Evolutionary conservation across 2,113 vertebrate species (phyloP).

Genomic region (Tringa solitaria): DNA sequence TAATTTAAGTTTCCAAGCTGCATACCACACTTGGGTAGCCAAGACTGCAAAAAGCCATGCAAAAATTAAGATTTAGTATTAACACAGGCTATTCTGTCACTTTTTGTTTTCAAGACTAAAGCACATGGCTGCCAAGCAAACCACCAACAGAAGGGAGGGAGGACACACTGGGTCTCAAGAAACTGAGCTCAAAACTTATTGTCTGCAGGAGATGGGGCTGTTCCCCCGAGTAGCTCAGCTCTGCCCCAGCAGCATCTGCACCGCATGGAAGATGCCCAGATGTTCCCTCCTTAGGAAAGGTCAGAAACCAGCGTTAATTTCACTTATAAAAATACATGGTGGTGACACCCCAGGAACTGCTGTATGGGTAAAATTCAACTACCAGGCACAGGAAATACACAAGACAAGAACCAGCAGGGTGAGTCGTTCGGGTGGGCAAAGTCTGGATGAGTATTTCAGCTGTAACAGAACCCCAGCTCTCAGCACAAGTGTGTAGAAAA

Average conservation of each 20-base stretch:
- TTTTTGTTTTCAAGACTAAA: neutral
- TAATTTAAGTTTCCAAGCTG: neutral
- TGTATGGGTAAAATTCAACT: neutral
- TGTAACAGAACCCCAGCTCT: neutral
- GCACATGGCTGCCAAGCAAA: neutral
- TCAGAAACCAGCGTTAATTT: neutral
- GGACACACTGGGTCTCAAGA: neutral
- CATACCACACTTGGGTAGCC: neutral
- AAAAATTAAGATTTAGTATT: neutral
- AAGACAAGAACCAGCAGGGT: neutral
- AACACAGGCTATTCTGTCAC: neutral
- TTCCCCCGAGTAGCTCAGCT: neutral
- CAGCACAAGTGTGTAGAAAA: neutral
- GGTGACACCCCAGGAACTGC: neutral
- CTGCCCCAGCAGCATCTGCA: neutral
- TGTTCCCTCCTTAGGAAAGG: neutral
- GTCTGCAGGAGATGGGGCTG: neutral
- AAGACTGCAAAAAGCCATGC: neutral
- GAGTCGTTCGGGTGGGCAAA: neutral
- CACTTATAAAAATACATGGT: neutral
- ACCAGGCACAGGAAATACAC: neutral
- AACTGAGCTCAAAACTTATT: neutral
- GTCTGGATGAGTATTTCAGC: neutral
- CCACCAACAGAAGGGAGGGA: neutral
- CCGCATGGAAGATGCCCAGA: neutral